Evolutionary conservation across 2,888 invertebrate genomes (phyloP).

Genomic region (Neelides folsomi): DNA sequence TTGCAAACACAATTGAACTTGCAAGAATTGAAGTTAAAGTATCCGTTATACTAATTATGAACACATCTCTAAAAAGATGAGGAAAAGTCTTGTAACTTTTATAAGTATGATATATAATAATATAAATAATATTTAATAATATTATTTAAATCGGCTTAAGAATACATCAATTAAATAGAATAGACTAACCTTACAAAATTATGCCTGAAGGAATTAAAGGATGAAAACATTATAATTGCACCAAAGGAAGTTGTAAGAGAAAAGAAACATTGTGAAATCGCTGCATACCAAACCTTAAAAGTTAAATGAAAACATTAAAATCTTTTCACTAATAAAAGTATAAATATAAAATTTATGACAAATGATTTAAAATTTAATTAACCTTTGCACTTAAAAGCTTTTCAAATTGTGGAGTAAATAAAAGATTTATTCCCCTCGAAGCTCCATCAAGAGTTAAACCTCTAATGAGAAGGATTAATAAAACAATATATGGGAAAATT

Average conservation of each 20-base stretch:
- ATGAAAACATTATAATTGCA: slow-evolving; percentile 63
- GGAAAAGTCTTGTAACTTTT: too few species aligned
- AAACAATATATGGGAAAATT: slow-evolving; percentile 65
- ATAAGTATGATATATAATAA: too few species aligned
- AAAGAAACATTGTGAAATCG: slow-evolving; percentile 66
- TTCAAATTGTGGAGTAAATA: slow-evolving; percentile 63
- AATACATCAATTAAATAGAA: too few species aligned
- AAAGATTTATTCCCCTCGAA: slow-evolving; percentile 55
- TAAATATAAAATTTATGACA: too few species aligned
- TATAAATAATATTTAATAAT: too few species aligned
- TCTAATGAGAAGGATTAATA: slow-evolving; percentile 55
- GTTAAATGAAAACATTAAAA: too few species aligned
- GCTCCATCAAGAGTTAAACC: slow-evolving; percentile 51
- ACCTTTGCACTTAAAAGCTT: slow-evolving; percentile 56
- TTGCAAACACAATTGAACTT: slow-evolving; percentile 55
- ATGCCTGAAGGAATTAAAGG: slow-evolving; percentile 34
- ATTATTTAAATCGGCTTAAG: too few species aligned
- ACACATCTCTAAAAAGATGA: too few species aligned
- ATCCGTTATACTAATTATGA: slow-evolving; percentile 45
- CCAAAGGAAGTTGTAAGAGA: slow-evolving; percentile 52
- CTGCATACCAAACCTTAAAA: slow-evolving; percentile 58
- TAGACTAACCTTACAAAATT: too few species aligned
- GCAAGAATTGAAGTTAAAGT: slow-evolving; percentile 70
- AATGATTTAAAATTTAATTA: too few species aligned
- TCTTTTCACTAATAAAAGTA: too few species aligned